These are phyloP conservation scores for Leptura quadrifasciata DNA, from an alignment of 2,888 invertebrate genomes.

Conservation along the genomic window DNA sequence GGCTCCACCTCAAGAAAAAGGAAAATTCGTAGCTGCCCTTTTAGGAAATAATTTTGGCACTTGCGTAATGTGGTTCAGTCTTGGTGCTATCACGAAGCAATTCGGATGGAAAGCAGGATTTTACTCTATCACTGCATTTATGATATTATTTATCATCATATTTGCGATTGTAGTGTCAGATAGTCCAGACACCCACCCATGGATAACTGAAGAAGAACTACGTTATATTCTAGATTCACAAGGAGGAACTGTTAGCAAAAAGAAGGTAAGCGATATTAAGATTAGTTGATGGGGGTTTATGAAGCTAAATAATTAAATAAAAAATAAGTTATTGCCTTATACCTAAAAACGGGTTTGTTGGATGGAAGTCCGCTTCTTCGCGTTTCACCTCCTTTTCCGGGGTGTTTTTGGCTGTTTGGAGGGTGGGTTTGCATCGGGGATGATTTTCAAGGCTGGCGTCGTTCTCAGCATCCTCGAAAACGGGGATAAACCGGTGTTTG, in stretches of 20 bases:
- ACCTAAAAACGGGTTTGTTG: too few species aligned
- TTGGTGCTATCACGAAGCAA: slow-evolving; percentile 79
- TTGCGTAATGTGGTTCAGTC: slow-evolving; percentile 81
- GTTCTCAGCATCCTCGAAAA: too few species aligned
- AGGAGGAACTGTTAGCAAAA: slow-evolving; percentile 58
- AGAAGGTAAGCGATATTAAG: slow-evolving; percentile 54
- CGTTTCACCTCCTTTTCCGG: too few species aligned
- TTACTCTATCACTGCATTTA: slow-evolving; percentile 78
- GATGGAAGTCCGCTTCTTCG: too few species aligned
- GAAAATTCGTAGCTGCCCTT: slow-evolving; percentile 83
- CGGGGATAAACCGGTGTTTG: too few species aligned
- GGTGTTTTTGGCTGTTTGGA: too few species aligned
- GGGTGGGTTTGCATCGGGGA: too few species aligned
- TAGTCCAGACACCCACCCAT: slow-evolving; percentile 79
- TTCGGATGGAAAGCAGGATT: slow-evolving; percentile 83
- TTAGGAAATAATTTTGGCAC: slow-evolving; percentile 86
- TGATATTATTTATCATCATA: slow-evolving; percentile 76
- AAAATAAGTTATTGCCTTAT: too few species aligned
- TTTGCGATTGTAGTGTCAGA: slow-evolving; percentile 82
- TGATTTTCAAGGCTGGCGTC: too few species aligned
- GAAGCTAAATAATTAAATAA: too few species aligned
- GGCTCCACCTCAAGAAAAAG: slow-evolving; percentile 85
- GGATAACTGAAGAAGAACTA: slow-evolving; percentile 79
- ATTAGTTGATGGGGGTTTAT: too few species aligned
- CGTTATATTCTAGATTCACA: slow-evolving; percentile 75